Percentiles rank a stretch among this genome's conserved stretches.
Conservation (phyloP, 2,797 vertebrate genomes). For the Ataeniobius toweri region DNA sequence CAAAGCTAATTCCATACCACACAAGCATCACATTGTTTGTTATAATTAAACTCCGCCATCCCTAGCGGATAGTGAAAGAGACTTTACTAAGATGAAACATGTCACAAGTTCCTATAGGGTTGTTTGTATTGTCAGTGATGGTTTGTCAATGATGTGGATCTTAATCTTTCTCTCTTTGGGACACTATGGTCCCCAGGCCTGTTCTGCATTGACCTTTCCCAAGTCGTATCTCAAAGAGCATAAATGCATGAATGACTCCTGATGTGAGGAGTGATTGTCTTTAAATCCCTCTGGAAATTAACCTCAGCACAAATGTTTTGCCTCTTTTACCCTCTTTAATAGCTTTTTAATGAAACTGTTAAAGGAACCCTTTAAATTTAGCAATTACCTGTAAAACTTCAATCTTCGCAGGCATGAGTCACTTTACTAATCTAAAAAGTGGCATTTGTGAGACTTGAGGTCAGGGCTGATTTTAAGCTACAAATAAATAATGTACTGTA, state of each 20-base stretch:
- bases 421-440: slow-evolving; percentile 11
- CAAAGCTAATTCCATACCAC: slow-evolving; percentile 51
- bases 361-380: slow-evolving; percentile 65
- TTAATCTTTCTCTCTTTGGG: slow-evolving; percentile 64
- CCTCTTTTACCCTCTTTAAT: slow-evolving; percentile 62
- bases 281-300: slow-evolving; percentile 80
- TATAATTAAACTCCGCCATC: slow-evolving; percentile 71
- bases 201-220: slow-evolving; percentile 74
- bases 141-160: slow-evolving; percentile 76
- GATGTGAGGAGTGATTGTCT: slow-evolving; percentile 68
- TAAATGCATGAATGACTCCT: slow-evolving; percentile 72
- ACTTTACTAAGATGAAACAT: slow-evolving; percentile 59
- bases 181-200: slow-evolving; percentile 40
- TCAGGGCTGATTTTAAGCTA: slow-evolving; percentile 35
- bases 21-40: slow-evolving; percentile 57
- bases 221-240: slow-evolving; percentile 59
- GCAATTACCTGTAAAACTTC: slow-evolving; percentile 70
- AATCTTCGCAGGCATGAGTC: slow-evolving; percentile 54
- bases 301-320: slow-evolving; percentile 70
- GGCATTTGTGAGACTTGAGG: slow-evolving; percentile 27
- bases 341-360: slow-evolving; percentile 73
- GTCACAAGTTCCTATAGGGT: slow-evolving; percentile 63
- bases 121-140: slow-evolving; percentile 71
- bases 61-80: slow-evolving; percentile 53
- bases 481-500: slow-evolving; percentile 16